A percentile compares a stretch with the other conserved stretches of the same genome.
Evolutionary conservation across 2,113 vertebrate species (phyloP).

Genomic region (Ondatra zibethicus): DNA sequence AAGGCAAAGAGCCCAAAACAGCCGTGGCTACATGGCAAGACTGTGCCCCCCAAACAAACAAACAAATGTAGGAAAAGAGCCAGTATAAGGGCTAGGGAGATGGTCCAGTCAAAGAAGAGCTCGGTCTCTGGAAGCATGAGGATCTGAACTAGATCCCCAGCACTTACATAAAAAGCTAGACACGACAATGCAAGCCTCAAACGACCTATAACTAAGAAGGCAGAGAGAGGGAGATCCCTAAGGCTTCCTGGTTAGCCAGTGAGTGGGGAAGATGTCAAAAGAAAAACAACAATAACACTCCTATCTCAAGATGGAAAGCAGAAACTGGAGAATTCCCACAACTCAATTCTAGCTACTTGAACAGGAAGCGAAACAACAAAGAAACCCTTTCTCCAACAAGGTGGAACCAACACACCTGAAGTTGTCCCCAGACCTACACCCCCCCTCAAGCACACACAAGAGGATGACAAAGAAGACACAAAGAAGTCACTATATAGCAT

Average conservation of each 20-base stretch:
- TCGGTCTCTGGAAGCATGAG: not conserved
- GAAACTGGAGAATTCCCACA: not conserved
- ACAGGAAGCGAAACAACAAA: not conserved
- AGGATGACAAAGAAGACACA: not conserved
- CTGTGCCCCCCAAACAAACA: not conserved
- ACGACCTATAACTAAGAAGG: not conserved
- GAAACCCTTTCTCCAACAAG: not conserved
- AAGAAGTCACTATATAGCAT: not conserved
- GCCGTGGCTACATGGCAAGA: not conserved
- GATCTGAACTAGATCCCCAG: too few species aligned
- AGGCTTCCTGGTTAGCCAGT: not conserved
- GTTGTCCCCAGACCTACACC: not conserved
- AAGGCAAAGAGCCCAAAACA: not conserved
- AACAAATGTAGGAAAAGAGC: not conserved
- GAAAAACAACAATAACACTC: not conserved
- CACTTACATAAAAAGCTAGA: not conserved
- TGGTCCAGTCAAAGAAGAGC: not conserved
- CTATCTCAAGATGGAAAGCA: not conserved
- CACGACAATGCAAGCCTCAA: not conserved
- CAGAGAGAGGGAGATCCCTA: not conserved
- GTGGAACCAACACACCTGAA: not conserved
- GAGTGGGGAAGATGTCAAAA: not conserved
- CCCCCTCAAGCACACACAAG: rapidly evolving
- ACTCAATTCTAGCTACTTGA: not conserved
- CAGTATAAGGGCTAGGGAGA: not conserved